Evolutionary conservation across 2,888 invertebrate species (phyloP).

Genomic region (Nephrotoma appendiculata): DNA sequence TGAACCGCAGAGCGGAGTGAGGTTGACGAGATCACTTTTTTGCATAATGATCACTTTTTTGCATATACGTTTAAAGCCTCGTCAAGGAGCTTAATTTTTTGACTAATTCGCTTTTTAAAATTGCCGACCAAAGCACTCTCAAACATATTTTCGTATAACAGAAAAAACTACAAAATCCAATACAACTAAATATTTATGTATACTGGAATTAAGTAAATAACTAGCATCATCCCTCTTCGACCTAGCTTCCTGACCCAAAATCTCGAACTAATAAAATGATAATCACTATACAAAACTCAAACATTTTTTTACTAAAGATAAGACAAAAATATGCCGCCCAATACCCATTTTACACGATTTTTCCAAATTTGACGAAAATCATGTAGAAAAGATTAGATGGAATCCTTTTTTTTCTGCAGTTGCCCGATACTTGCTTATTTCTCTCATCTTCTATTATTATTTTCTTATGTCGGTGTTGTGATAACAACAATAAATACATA

Average conservation of each 20-base stretch:
- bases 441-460: neutral
- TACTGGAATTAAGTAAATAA: neutral
- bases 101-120: too few relatives aligned
- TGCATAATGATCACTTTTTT: too few relatives aligned
- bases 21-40: too few relatives aligned
- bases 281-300: neutral
- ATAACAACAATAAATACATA: neutral
- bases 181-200: too few relatives aligned
- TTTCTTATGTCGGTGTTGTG: neutral
- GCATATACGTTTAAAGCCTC: too few relatives aligned
- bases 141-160: too few relatives aligned
- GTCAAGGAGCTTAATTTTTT: too few relatives aligned
- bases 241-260: neutral
- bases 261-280: neutral
- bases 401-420: neutral
- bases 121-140: too few relatives aligned
- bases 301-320: neutral
- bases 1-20: too few relatives aligned
- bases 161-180: too few relatives aligned
- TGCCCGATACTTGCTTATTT: neutral
- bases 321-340: neutral
- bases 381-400: neutral
- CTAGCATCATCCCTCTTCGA: too few relatives aligned
- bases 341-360: neutral
- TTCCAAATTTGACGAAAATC: neutral